phyloP scores from a whole-genome alignment of 2,113 vertebrate species.

The Etia nguti region DNA sequence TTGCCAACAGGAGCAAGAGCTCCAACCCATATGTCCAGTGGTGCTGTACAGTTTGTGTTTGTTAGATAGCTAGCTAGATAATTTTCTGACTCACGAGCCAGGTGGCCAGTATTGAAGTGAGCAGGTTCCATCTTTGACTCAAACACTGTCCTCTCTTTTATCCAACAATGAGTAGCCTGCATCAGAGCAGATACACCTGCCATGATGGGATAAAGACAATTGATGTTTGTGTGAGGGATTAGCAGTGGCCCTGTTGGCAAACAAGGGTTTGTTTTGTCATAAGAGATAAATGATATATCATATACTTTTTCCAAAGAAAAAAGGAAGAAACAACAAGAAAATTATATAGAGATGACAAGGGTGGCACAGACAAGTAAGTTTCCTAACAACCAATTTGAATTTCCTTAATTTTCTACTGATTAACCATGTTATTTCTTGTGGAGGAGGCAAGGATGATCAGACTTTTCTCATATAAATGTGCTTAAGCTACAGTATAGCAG shows the following conservation, averaged over 20 bases:
- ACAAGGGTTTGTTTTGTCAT: not conserved
- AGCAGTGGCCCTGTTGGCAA: not conserved
- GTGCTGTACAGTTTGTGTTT: not conserved
- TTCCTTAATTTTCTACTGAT: slow-evolving; percentile 6
- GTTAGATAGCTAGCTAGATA: not conserved
- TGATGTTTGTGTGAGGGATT: not conserved
- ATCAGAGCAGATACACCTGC: not conserved
- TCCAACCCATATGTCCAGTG: not conserved
- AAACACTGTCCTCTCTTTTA: not conserved
- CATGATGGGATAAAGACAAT: not conserved
- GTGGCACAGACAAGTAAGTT: not conserved
- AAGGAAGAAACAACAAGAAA: not conserved
- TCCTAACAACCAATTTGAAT: not conserved
- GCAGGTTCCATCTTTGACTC: not conserved
- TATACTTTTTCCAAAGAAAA: not conserved
- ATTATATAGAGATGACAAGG: not conserved
- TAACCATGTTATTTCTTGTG: not conserved
- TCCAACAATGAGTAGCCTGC: not conserved
- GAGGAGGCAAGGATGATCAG: not conserved
- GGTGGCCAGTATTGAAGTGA: not conserved
- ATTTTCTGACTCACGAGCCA: not conserved
- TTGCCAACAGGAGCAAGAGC: not conserved
- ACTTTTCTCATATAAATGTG: not conserved
- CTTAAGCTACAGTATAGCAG: not conserved
- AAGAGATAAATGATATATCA: not conserved